Conservation (phyloP, 2,888 invertebrate genomes). For the Gastracanthus pulcherrimus region DNA sequence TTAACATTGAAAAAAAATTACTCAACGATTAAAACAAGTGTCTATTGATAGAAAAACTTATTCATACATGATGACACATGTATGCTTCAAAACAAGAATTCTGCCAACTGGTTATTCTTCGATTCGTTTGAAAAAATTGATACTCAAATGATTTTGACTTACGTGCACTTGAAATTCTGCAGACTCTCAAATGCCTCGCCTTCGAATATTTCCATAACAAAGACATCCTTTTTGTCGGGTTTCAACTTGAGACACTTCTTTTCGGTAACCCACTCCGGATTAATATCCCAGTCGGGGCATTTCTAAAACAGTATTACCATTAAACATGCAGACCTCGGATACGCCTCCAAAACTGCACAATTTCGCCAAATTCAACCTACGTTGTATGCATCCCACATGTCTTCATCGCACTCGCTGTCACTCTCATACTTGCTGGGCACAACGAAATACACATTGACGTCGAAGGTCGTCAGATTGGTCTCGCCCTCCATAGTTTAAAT, state of each 20-base stretch:
- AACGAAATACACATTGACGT: constrained; percentile 78
- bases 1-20: constrained; percentile 56
- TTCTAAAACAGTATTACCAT: constrained; percentile 74
- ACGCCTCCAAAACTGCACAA: constrained; percentile 60
- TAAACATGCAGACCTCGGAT: neutral
- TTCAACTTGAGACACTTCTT: constrained; percentile 79
- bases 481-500: constrained; percentile 59
- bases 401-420: constrained; percentile 80
- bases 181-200: constrained; percentile 85
- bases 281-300: constrained; percentile 81
- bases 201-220: constrained; percentile 88
- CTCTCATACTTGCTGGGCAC: constrained; percentile 78
- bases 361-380: constrained; percentile 78
- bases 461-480: constrained; percentile 62
- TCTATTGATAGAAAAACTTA: neutral
- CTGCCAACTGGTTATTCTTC: too few species aligned
- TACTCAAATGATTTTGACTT: constrained; percentile 76
- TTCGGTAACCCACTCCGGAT: constrained; percentile 83
- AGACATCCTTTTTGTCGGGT: constrained; percentile 85
- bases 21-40: neutral
- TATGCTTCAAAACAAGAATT: too few species aligned
- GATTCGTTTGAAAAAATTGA: too few species aligned
- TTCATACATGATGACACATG: too few species aligned
- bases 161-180: constrained; percentile 84
- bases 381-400: constrained; percentile 82